Evolutionary conservation across 53 echinoderm and acorn worm genomes (phyloP), one percentile per base, ranked within the genome.

Genomic region (Stichopus horrens): DNA sequence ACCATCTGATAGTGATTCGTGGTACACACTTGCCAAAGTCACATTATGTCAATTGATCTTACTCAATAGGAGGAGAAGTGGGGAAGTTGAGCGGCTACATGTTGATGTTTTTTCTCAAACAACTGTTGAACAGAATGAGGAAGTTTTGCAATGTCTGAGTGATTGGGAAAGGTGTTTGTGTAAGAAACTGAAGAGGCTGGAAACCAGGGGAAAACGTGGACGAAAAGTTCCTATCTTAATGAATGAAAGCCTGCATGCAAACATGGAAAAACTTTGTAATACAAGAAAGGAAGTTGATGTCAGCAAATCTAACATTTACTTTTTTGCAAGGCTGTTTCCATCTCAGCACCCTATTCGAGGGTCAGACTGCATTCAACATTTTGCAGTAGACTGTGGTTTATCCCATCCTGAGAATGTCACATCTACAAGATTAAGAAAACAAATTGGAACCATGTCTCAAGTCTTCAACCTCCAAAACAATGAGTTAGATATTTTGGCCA

Each of bases 361-460:
- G 20, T 87, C 21, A 86, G 91, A 90, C 74, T 77, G 80, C 74
- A 73, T 93, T 75, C 75, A 86, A 60, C 74, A 91, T 57, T 77
- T 58, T 13, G 83, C 91, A 54, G 63, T 51, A 63, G 19, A 77
- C 57, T 88, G 76, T 55, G 74, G 54, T 63, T 76, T 86, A 53
- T 58, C 76, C 53, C 86, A 91, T 79, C 93, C 93, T 77, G 91
- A 93, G 75, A 86, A 83, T 11, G 52, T 93, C 16, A 93, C 89
- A 13, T 88, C 89, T 21, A 91, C 93, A 53, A 88, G 79, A 60
- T 86, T 93, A 11, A 88, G 93, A 63, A 91, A 93, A 52, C 93
- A 93, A 77, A 88, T 93, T 5, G 93, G 86, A 4, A 93, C 93
- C 56, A 22, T 91, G 86, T 89, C 84, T 18, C 93, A 93, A 78